Percentiles rank a stretch among this genome's conserved stretches.
phyloP scores from a whole-genome alignment of 2,113 vertebrate genomes.

The Rissa tridactyla region DNA sequence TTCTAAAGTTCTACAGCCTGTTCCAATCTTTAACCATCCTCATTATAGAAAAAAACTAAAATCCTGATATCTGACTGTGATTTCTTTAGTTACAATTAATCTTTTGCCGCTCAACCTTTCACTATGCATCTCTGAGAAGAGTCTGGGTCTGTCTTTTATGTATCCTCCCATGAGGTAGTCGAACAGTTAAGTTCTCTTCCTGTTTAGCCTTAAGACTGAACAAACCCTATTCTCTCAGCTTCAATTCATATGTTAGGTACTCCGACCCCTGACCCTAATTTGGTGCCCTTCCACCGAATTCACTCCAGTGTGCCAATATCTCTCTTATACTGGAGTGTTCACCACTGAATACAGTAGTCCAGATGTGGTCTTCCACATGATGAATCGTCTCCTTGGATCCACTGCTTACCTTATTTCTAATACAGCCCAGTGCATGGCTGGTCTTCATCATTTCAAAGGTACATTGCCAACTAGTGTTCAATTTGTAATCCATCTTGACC shows the following conservation, averaged over 20 bases:
- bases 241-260: fast-evolving
- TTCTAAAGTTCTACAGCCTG: not conserved
- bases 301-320: not conserved
- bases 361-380: not conserved
- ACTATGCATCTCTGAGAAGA: not conserved
- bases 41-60: not conserved
- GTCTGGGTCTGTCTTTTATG: not conserved
- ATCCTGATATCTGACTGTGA: not conserved
- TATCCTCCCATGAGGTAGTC: not conserved
- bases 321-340: not conserved
- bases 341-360: not conserved
- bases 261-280: not conserved
- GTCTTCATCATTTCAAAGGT: not conserved
- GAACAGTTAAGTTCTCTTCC: not conserved
- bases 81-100: not conserved
- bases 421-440: not conserved
- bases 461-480: not conserved
- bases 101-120: not conserved
- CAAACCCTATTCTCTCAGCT: not conserved
- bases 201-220: not conserved
- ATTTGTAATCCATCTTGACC: not conserved
- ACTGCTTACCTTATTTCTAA: not conserved
- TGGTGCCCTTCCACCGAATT: not conserved
- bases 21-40: not conserved
- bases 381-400: not conserved